A percentile compares a stretch with the other conserved stretches of the same genome.
phyloP scores from a whole-genome alignment of 2,797 vertebrate genomes.

The Hoplostethus mediterraneus region DNA sequence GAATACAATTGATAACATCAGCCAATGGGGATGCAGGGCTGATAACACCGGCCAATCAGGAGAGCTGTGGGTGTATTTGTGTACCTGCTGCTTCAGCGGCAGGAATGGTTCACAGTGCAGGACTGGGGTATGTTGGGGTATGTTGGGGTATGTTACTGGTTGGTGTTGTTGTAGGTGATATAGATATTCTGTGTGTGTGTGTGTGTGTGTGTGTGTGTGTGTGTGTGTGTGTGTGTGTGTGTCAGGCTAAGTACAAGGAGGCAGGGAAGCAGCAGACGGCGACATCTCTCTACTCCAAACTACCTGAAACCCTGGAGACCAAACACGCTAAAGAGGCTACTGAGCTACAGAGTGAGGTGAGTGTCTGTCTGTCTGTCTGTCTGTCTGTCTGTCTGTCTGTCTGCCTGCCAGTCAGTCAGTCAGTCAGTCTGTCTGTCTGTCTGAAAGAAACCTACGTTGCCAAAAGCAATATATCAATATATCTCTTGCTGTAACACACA shows the following conservation, averaged over 20 bases:
- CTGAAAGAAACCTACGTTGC: background rate
- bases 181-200: slow-evolving; percentile 21
- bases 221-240: slow-evolving; percentile 37
- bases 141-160: background rate
- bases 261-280: slow-evolving; percentile 82
- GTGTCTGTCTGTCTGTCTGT: slow-evolving; percentile 8
- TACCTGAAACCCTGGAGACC: slow-evolving; percentile 92
- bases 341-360: slow-evolving; percentile 90
- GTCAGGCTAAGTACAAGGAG: slow-evolving; percentile 91
- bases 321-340: slow-evolving; percentile 86
- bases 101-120: too few species aligned
- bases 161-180: too few species aligned
- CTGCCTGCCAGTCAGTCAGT: background rate
- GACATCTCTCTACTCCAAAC: slow-evolving; percentile 88
- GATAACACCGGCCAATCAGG: background rate
- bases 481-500: too few species aligned
- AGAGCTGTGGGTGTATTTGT: too few species aligned
- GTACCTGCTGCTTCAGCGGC: too few species aligned
- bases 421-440: background rate
- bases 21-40: background rate
- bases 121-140: background rate
- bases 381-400: background rate
- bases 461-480: too few species aligned
- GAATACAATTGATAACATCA: background rate
- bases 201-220: slow-evolving; percentile 40